Evolutionary conservation across 1,140 invertebrate species (phyloP).

Genomic region (Dryas iulia): DNA sequence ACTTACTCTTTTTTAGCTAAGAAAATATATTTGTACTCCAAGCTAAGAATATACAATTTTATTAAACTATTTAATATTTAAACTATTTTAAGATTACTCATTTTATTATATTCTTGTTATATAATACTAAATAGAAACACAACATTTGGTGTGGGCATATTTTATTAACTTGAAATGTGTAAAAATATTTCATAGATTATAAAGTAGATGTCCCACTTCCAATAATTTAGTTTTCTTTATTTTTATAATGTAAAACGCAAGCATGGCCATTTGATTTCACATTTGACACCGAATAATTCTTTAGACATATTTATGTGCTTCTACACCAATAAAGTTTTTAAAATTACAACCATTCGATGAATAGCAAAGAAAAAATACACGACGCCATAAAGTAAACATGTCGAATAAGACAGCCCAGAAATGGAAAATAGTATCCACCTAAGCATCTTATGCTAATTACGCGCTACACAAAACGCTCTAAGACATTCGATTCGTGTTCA

Average conservation of each 20-base stretch:
- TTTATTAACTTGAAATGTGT: neutral
- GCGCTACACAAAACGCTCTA: slow-evolving; percentile 38
- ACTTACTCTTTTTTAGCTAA: too few species aligned
- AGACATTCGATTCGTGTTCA: slow-evolving; percentile 46
- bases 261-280: slow-evolving; percentile 22
- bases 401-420: slow-evolving; percentile 57
- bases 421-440: slow-evolving; percentile 56
- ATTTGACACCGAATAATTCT: slow-evolving; percentile 17
- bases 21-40: too few species aligned
- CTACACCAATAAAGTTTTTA: slow-evolving; percentile 53
- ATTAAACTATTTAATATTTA: too few species aligned
- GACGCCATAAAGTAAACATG: slow-evolving; percentile 56
- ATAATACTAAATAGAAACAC: neutral
- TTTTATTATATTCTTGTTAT: neutral
- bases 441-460: slow-evolving; percentile 65
- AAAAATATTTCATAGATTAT: neutral
- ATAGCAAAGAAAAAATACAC: slow-evolving; percentile 44
- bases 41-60: too few species aligned
- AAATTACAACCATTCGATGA: slow-evolving; percentile 48
- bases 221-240: neutral
- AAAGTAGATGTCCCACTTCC: neutral
- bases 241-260: slow-evolving; percentile 13
- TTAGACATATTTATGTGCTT: slow-evolving; percentile 54
- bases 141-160: neutral
- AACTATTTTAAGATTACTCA: neutral